These are phyloP conservation scores for Mamestra configurata DNA, from an alignment of 1,140 invertebrate species.

Conservation along the genomic window DNA sequence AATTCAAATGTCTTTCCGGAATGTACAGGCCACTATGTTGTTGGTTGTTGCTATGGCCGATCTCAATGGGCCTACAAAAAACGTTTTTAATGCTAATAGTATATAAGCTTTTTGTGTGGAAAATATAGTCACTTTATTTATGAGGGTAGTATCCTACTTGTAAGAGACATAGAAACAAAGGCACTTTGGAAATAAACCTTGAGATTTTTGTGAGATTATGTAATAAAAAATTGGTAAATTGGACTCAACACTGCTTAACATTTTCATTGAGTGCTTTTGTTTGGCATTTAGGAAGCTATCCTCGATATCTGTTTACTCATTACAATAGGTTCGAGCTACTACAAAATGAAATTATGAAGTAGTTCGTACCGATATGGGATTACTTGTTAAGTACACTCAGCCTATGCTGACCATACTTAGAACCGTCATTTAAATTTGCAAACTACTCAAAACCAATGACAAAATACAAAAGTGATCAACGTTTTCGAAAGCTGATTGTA, in stretches of 20 bases:
- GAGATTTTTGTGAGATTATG: too few relatives aligned
- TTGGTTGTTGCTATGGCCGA: neutral
- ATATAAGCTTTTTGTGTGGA: slow-evolving; percentile 12
- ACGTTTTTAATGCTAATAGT: neutral
- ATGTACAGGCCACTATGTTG: neutral
- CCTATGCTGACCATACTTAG: too few relatives aligned
- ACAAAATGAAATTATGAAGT: neutral
- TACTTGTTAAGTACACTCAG: neutral
- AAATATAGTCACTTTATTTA: slow-evolving; percentile 31
- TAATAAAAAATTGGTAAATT: too few relatives aligned
- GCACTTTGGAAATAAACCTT: neutral
- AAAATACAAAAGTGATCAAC: too few relatives aligned
- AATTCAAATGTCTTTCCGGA: too few relatives aligned
- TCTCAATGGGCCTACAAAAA: slow-evolving; percentile 12
- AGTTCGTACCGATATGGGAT: neutral
- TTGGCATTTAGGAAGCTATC: neutral
- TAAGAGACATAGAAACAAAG: neutral
- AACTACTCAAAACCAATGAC: too few relatives aligned
- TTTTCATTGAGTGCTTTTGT: too few relatives aligned
- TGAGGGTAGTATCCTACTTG: neutral
- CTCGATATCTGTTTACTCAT: neutral
- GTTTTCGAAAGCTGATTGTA: neutral
- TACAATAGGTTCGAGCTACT: neutral
- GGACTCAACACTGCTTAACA: too few relatives aligned
- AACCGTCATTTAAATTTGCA: too few relatives aligned